Evolutionary conservation across 2,888 invertebrate species (phyloP).

Genomic region (Coelogynopora nodosa): DNA sequence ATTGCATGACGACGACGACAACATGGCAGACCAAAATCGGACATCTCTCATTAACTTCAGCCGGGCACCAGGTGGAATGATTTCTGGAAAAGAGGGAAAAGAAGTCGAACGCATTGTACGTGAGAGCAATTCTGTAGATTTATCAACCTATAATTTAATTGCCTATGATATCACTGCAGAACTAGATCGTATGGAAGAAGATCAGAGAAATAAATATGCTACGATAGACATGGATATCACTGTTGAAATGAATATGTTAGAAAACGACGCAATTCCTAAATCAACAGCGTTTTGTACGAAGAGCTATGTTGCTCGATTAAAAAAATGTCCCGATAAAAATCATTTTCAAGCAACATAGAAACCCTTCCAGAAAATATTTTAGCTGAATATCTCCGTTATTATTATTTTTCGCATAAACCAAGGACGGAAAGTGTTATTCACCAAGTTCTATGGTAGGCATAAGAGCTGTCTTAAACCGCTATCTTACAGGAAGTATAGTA

Average conservation of each 20-base stretch:
- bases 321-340: constrained; percentile 29
- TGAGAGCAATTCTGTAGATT: not conserved
- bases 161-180: not conserved
- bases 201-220: constrained; percentile 32
- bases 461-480: constrained; percentile 28
- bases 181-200: constrained; percentile 1
- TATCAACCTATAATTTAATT: constrained; percentile 24
- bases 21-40: constrained; percentile 25
- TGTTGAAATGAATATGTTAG: constrained; percentile 34
- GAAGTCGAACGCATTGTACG: constrained; percentile 26
- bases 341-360: constrained; percentile 34
- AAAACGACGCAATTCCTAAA: constrained; percentile 34
- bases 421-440: constrained; percentile 35
- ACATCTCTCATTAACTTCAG: not conserved
- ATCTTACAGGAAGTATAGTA: constrained; percentile 35
- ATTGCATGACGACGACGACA: too few relatives aligned
- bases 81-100: constrained; percentile 30
- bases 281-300: constrained; percentile 36
- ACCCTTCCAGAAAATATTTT: constrained; percentile 34
- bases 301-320: constrained; percentile 26
- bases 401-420: constrained; percentile 34
- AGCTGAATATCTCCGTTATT: constrained; percentile 29
- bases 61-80: constrained; percentile 19
- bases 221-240: constrained; percentile 21
- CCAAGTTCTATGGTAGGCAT: constrained; percentile 36